Evolutionary conservation across 2,888 invertebrate genomes (phyloP).

Genomic region (Eilema sororculum): DNA sequence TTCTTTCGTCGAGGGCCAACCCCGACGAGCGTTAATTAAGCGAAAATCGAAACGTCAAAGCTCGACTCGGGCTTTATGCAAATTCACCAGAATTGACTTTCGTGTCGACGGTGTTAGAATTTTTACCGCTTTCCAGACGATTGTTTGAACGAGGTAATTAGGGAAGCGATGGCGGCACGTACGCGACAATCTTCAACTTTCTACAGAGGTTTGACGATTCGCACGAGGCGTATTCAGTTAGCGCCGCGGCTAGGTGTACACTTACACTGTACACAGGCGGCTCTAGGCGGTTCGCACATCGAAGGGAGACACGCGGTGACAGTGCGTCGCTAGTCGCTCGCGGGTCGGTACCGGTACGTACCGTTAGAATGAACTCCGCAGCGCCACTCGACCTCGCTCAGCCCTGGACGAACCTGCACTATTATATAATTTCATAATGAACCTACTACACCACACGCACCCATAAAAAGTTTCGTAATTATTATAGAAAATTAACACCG

Average conservation of each 20-base stretch:
- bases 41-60: conserved; percentile 86
- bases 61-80: conserved; percentile 80
- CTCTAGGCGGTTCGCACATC: conserved; percentile 25
- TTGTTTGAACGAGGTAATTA: conserved; percentile 81
- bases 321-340: conserved; percentile 42
- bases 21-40: conserved; percentile 82
- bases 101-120: conserved; percentile 76
- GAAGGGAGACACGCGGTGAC: conserved; percentile 44
- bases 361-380: conserved; percentile 67
- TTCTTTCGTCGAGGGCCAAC: conserved; percentile 66
- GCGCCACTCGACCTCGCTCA: conserved; percentile 49
- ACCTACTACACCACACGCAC: conserved; percentile 57
- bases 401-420: conserved; percentile 47
- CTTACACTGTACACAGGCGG: too few species aligned
- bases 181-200: conserved; percentile 53
- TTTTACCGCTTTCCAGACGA: conserved; percentile 73
- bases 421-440: conserved; percentile 55
- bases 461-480: conserved; percentile 64
- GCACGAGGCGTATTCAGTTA: conserved; percentile 42
- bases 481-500: conserved; percentile 64
- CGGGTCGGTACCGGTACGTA: conserved; percentile 67
- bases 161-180: conserved; percentile 64
- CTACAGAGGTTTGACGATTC: conserved; percentile 41
- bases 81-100: conserved; percentile 82
- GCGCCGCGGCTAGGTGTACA: conserved; percentile 23